Base-by-base conservation (phyloP, 2,888 invertebrate species). In the Aporophyla lueneburgensis region DNA sequence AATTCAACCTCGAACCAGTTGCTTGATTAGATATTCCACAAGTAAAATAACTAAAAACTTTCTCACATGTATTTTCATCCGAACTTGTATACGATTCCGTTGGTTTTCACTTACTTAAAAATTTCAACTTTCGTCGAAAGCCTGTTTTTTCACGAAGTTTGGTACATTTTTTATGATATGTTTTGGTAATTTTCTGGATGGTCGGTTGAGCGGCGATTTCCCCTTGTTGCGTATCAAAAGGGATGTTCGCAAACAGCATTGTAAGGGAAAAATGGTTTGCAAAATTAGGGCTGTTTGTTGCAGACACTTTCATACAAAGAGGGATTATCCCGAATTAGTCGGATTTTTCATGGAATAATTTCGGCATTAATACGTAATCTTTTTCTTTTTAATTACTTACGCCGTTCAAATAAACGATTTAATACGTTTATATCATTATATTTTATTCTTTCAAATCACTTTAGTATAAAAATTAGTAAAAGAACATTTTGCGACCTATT, bases 131-230 rank as follows among this genome's bases (percentile, higher is more conserved):
- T 70, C 24, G 21, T 51, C 49, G 54, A 49, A 61, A 74, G 21
- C 49, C 63, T 53, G 66, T 63, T 71, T 85, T 84, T 76, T 76
- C 54, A 53, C 53, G 58, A 79, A 80, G 40, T 78, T 79, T 62
- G n/a, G 19, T 65, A 33, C 66, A 82, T 67, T 76, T 59, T 86
- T 72, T 85, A 80, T 80, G 73, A 70, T 69, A 73, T 77, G 71
- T 72, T 74, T 81, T 74, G 81, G 76, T 84, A 78, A 84, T 86
- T 85, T 86, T 80, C 80, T 87, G 83, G 78, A 79, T 77, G 85
- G 76, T 69, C 51, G 78, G 54, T 65, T 53, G 68, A 74, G 56
- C 61, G 40, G 62, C 46, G 63, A 66, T 76, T 76, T 61, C 61
- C 56, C 56, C 73, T 83, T 59, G 78, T 82, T 75, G 65, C 59